phyloP scores from a whole-genome alignment of 2,113 vertebrate species.

The Phocoena sinus region DNA sequence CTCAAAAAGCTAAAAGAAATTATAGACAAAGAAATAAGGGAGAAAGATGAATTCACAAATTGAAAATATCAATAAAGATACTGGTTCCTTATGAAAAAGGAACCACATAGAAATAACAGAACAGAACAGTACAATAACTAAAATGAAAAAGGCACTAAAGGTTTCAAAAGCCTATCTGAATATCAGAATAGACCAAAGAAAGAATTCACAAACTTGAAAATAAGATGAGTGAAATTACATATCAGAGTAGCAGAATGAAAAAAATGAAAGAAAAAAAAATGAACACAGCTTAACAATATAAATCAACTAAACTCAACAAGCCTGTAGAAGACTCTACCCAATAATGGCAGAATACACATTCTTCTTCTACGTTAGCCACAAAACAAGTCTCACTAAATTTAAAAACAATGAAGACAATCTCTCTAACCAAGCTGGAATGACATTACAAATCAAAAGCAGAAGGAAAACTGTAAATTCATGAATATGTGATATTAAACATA shows the following conservation, averaged over 20 bases:
- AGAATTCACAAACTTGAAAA: neutral
- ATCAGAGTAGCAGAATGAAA: neutral
- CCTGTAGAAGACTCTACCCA: neutral
- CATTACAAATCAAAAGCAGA: neutral
- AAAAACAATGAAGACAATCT: neutral
- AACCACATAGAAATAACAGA: neutral
- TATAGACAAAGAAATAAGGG: neutral
- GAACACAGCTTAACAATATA: neutral
- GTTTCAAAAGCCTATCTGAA: neutral
- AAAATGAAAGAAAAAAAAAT: neutral
- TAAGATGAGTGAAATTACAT: neutral
- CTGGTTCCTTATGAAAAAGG: neutral
- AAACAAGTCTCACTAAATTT: neutral
- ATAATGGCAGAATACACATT: neutral
- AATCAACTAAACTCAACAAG: neutral
- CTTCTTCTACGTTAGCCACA: neutral
- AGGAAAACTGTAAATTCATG: conserved; percentile 14
- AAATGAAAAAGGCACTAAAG: neutral
- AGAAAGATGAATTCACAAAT: neutral
- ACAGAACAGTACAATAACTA: neutral
- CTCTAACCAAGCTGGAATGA: neutral
- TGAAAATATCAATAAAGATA: neutral
- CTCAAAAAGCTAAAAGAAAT: neutral
- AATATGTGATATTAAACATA: neutral
- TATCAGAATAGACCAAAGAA: neutral